phyloP scores from a whole-genome alignment of 2,113 vertebrate genomes.

The Protobothrops mucrosquamatus region DNA sequence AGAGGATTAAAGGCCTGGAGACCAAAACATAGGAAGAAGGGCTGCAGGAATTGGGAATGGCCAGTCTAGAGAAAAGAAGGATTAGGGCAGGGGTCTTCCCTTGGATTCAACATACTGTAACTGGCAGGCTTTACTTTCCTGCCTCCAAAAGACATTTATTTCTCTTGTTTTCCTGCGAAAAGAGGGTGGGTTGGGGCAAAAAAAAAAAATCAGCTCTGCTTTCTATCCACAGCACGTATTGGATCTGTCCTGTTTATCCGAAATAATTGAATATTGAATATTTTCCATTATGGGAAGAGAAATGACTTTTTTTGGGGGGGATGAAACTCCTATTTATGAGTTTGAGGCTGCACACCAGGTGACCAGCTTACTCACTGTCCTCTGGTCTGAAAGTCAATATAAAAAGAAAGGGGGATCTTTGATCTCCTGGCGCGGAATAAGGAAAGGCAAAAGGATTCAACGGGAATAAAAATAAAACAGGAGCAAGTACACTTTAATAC shows the following conservation, averaged over 20 bases:
- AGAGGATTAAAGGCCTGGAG: too few species aligned
- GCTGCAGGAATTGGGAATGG: too few species aligned
- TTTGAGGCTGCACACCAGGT: too few species aligned
- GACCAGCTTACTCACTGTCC: neutral
- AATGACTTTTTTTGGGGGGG: too few species aligned
- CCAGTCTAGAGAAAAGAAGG: too few species aligned
- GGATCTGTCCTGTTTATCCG: neutral
- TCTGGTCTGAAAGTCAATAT: neutral
- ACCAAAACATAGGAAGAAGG: too few species aligned
- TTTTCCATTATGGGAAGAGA: neutral
- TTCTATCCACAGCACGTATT: neutral
- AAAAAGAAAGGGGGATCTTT: neutral
- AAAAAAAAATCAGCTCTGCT: neutral
- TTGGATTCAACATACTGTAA: neutral
- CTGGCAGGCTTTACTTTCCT: neutral
- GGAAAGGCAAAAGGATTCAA: neutral
- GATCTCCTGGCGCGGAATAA: neutral
- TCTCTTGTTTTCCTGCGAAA: neutral
- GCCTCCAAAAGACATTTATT: neutral
- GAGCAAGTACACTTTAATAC: too few species aligned
- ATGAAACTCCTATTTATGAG: too few species aligned
- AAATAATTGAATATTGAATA: neutral
- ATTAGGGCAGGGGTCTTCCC: neutral
- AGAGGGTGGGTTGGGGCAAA: neutral
- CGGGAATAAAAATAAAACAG: too few species aligned